Evolutionary conservation across 2,797 vertebrate species (phyloP), one percentile per base, ranked within the genome.

Genomic region (Lithobates pipiens): DNA sequence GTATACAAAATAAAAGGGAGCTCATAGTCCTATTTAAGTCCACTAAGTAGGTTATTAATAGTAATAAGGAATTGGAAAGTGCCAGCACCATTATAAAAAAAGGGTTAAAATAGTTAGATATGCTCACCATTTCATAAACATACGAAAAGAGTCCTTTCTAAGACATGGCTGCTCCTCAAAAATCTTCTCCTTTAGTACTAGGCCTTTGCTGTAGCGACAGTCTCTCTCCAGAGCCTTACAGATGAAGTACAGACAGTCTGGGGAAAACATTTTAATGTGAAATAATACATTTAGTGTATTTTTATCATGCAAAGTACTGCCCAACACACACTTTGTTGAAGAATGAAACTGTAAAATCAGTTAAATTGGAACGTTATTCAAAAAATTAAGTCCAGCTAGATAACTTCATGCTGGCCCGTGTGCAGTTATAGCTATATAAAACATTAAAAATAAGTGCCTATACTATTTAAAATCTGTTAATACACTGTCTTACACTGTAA

Each of bases 111-210:
- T 18, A 46, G 50, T 23, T 23, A 23, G 21, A 23, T 34, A 79
- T 6, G 87, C 65, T 90, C 79, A 96, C 98, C 98, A 98, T 94
- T 96, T 98, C 5, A 95, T 94, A 88, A 99, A 99, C 96, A 99
- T 97, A 84, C 96, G 95, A 88, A 97, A 94, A 0, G 98, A 98
- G 90, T 99, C 98, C 79, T 94, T 96, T 89, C 89, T 96, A 81
- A 99, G 95, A 88, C 96, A 96, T 2, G 98, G 98, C 88, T 99
- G 98, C 90, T 99, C 98, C 90, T 97, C 91, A 84, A 99, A 99
- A 83, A 99, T 99, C 91, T 95, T 97, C 92, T 99, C 98, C 91
- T 98, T 99, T 86, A 99, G 92, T 88, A 99, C 97, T 82, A 98
- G 90, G 1, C 96, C 98, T 92, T 99, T 99, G 89, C 96, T 96